Evolutionary conservation across 2,888 invertebrate species (phyloP).

Genomic region (Aromia moschata): DNA sequence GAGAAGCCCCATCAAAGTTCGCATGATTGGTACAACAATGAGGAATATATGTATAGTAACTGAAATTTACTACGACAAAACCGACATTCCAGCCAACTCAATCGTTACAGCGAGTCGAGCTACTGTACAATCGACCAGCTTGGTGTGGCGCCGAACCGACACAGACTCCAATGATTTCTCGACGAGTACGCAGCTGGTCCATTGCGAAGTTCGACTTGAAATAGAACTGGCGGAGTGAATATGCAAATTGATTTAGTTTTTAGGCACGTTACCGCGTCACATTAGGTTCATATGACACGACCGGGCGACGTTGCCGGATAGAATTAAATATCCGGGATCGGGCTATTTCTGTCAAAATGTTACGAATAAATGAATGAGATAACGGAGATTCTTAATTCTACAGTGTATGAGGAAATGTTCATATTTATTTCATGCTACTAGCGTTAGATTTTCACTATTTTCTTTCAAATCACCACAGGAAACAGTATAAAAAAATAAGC

Average conservation of each 20-base stretch:
- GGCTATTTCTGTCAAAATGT: no score
- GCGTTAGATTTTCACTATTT: no score
- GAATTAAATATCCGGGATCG: no score
- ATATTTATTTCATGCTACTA: no score
- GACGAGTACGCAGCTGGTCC: constrained; percentile 28
- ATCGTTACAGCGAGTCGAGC: constrained; percentile 49
- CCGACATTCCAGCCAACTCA: constrained; percentile 50
- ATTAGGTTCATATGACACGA: constrained; percentile 26
- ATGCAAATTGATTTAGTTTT: constrained; percentile 49
- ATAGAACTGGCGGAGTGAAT: constrained; percentile 47
- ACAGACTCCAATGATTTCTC: constrained; percentile 37
- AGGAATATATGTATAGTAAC: constrained; percentile 45
- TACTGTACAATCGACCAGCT: constrained; percentile 46
- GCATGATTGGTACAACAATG: constrained; percentile 31
- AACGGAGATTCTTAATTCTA: no score
- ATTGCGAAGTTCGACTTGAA: constrained; percentile 42
- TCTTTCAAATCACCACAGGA: no score
- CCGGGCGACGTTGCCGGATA: no score
- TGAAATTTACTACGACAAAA: constrained; percentile 49
- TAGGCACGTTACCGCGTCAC: constrained; percentile 38
- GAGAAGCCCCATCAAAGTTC: constrained; percentile 13
- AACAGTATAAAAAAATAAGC: no score
- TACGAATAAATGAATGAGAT: no score
- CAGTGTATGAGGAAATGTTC: no score
- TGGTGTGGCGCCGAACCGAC: constrained; percentile 27